Evolutionary conservation across 2,113 vertebrate species (phyloP), one percentile per base, ranked within the genome.

Genomic region (Barbus barbus): DNA sequence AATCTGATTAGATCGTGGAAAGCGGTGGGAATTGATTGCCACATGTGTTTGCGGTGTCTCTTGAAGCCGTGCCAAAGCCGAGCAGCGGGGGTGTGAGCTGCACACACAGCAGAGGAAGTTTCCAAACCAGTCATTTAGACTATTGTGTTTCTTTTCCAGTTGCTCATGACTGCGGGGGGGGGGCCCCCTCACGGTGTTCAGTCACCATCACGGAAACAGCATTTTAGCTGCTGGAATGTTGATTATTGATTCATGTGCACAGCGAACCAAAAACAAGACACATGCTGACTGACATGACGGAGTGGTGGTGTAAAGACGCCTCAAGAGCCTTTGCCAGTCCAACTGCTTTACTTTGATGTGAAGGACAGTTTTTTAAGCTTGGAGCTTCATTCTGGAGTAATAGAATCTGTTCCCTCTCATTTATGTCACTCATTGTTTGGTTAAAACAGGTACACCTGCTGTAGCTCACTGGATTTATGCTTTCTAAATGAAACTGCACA

Each of bases 1-100:
- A 81, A 81, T 81, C 24, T 81, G 78, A 81, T 81, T 81, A 81
- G 78, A 81, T 67, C 5, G 78, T 51, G 78, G 61, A 81, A 67
- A 78, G 77, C 77, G n/a, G 77, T 41, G 56, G 41, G 44, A 80
- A 80, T 67, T 65, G 78, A 80, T 80, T 80, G 60, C 58, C 65
- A 53, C 61, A 24, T 82, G 63, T 69, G 65, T 82, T 82, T 82
- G 65, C n/a, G 56, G 56, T 81, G 78, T 81, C 78, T 82, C 36
- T 71, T 82, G 79, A 82, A n/a, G 53, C 26, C 3, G 2, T 69
- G 79, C 78, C 78, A 81, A 44, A 44, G 65, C 65, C 2, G 20
- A 79, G 58, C 36, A 3, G 78, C 9, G 16, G 58, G 36, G 31
- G 36, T 18, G 31, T 61, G 53, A 28, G 58, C n/a, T 38, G 36